phyloP scores from a whole-genome alignment of 2,113 vertebrate species.

The Anguilla rostrata region DNA sequence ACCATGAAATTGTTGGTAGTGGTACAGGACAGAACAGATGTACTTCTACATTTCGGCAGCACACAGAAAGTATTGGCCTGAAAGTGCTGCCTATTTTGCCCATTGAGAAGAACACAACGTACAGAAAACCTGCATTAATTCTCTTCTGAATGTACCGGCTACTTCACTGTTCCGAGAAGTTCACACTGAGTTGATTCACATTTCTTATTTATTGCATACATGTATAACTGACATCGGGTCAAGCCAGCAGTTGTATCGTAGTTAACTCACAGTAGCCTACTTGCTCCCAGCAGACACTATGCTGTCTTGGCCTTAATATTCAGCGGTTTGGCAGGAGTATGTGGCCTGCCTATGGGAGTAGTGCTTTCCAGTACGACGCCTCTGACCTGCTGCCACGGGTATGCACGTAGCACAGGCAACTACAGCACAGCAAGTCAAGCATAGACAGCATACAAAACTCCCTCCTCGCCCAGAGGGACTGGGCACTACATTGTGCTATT shows the following conservation, averaged over 20 bases:
- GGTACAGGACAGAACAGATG: not conserved
- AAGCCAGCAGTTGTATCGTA: no score
- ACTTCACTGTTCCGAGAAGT: not conserved
- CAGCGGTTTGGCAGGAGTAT: not conserved
- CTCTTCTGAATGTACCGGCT: not conserved
- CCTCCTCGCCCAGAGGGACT: not conserved
- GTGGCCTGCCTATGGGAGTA: not conserved
- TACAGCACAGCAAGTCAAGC: not conserved
- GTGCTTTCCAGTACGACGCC: not conserved
- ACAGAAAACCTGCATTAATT: not conserved
- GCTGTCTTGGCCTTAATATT: not conserved
- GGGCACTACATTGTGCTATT: not conserved
- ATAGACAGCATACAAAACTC: not conserved
- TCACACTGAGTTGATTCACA: not conserved
- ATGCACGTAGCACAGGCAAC: not conserved
- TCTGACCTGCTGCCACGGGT: not conserved
- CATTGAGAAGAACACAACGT: constrained; percentile 24
- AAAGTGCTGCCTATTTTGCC: constrained; percentile 19
- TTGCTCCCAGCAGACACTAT: not conserved
- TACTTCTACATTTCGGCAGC: constrained; percentile 46
- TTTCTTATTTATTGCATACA: not conserved
- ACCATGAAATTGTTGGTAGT: not conserved
- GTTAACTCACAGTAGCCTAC: not conserved
- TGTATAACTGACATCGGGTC: not conserved
- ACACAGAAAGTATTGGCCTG: constrained; percentile 18